These are phyloP conservation scores for Drosophila ficusphila DNA, from an alignment of 1,140 invertebrate genomes.

Conservation along the genomic window DNA sequence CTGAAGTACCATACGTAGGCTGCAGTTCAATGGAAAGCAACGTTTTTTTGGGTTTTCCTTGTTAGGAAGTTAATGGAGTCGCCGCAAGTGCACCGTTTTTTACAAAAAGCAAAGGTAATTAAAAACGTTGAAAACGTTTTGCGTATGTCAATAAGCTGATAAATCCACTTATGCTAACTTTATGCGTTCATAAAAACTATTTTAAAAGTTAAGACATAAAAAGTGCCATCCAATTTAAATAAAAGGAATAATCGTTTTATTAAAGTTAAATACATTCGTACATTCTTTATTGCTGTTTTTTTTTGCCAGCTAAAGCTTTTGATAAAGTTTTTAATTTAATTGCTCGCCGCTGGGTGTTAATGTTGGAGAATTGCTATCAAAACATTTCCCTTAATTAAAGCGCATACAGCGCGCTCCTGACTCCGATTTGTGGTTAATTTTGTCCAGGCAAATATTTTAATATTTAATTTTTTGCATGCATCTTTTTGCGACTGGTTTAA, in stretches of 20 bases:
- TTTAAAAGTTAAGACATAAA: too few relatives aligned
- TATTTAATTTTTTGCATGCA: slow-evolving; percentile 16
- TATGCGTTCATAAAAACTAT: too few relatives aligned
- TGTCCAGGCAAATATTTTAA: slow-evolving; percentile 13
- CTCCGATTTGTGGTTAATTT: slow-evolving; percentile 20
- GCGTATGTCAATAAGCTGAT: too few relatives aligned
- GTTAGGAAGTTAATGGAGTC: background rate
- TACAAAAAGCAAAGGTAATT: background rate
- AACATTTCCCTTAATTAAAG: slow-evolving; percentile 21
- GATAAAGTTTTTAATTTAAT: background rate
- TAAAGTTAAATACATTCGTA: background rate
- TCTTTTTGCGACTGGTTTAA: slow-evolving; percentile 34
- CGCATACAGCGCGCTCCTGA: slow-evolving; percentile 2
- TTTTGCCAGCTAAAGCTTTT: background rate
- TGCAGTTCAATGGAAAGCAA: slow-evolving; percentile 18
- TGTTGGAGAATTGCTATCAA: background rate
- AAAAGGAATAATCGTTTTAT: background rate
- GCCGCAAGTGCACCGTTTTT: too few relatives aligned
- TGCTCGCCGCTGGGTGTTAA: background rate
- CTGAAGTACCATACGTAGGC: background rate
- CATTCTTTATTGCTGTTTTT: background rate
- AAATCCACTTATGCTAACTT: too few relatives aligned
- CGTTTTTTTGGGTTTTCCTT: background rate
- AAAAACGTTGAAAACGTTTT: too few relatives aligned
- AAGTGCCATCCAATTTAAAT: too few relatives aligned